phyloP scores from a whole-genome alignment of 2,113 vertebrate species.

The Spermophilus dauricus region DNA sequence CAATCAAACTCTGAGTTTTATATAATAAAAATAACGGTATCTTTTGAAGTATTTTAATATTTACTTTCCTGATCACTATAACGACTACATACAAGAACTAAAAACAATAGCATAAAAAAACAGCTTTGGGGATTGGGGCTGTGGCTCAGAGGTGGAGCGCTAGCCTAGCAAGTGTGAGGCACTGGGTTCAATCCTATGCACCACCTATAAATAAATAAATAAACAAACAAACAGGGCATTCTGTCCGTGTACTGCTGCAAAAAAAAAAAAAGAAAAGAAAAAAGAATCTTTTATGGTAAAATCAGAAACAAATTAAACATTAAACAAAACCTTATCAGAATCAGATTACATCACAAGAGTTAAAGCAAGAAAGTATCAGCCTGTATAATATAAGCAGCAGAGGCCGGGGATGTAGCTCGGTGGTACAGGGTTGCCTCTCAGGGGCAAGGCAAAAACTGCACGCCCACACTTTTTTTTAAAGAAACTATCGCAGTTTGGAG shows the following conservation, averaged over 20 bases:
- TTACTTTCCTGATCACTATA: conserved; percentile 32
- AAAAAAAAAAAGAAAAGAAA: no score
- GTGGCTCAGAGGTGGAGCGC: no score
- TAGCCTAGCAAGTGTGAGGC: no score
- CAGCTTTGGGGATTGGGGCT: not conserved
- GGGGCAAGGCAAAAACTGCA: not conserved
- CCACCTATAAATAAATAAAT: no score
- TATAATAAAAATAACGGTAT: not conserved
- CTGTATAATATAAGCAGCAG: not conserved
- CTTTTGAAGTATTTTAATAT: conserved; percentile 14
- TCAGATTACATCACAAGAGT: not conserved
- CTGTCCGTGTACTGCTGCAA: no score
- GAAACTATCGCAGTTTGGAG: not conserved
- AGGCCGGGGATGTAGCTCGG: not conserved
- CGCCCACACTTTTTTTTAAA: not conserved
- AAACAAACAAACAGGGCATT: no score
- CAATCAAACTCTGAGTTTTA: not conserved
- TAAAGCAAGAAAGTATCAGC: not conserved
- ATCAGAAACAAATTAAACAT: not conserved
- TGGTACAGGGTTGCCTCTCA: not conserved
- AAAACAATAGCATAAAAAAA: not conserved
- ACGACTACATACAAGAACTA: not conserved
- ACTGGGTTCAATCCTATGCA: no score
- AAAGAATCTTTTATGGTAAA: not conserved
- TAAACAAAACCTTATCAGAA: not conserved